Conservation (phyloP, 2,797 vertebrate genomes). For the Labeo calbasu region DNA sequence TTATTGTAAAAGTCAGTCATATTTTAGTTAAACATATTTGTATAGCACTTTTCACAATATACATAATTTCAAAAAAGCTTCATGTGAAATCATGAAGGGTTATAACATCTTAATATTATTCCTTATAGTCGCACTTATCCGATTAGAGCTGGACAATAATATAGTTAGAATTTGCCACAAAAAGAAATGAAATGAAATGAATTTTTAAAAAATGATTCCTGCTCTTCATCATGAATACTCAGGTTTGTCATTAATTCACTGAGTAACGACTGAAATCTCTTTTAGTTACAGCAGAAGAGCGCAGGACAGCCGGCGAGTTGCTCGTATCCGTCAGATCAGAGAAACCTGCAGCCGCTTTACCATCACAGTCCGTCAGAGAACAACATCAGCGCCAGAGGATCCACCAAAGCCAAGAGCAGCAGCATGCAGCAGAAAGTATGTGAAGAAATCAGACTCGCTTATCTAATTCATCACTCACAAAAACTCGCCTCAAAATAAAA, state of each 20-base stretch:
- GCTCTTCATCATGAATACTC: background rate
- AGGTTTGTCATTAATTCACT: background rate
- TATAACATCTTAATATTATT: background rate
- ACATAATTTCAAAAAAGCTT: background rate
- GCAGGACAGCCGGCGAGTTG: conserved; percentile 63
- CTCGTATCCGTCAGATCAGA: conserved; percentile 75
- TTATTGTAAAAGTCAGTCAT: too few species aligned
- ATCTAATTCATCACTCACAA: conserved; percentile 21
- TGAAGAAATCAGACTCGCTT: conserved; percentile 34
- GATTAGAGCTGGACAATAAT: background rate
- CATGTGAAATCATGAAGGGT: background rate
- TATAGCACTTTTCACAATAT: background rate
- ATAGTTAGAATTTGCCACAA: background rate
- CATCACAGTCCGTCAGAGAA: conserved; percentile 69
- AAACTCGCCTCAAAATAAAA: conserved; percentile 42
- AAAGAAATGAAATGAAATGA: too few species aligned
- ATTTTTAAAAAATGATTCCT: background rate
- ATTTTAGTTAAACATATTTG: background rate
- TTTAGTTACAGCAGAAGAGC: conserved; percentile 74
- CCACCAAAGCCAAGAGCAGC: conserved; percentile 75
- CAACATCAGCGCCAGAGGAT: conserved; percentile 65
- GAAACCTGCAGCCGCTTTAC: conserved; percentile 74
- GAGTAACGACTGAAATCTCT: conserved; percentile 57
- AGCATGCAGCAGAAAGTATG: conserved; percentile 75
- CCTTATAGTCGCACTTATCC: background rate